Conservation (phyloP, 2,113 vertebrate species). For the Neotragus pygmaeus region DNA sequence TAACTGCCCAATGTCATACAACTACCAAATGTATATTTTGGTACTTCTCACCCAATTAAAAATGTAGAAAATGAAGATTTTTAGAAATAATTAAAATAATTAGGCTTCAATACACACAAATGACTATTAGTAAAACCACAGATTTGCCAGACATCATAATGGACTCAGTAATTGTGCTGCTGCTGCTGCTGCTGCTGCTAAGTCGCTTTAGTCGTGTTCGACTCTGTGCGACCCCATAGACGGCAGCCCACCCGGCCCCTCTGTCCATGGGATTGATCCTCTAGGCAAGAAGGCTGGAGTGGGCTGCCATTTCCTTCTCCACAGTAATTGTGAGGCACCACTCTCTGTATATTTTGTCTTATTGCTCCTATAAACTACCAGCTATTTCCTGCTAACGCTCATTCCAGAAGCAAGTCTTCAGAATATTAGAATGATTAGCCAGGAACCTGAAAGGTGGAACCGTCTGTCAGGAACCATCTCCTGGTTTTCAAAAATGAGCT, state of each 20-base stretch:
- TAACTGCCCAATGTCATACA: not conserved
- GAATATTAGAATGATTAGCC: not conserved
- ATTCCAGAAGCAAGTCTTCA: not conserved
- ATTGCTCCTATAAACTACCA: not conserved
- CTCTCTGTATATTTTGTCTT: not conserved
- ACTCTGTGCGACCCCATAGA: not conserved
- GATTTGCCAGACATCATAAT: not conserved
- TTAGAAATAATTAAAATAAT: not conserved
- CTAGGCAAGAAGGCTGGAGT: not conserved
- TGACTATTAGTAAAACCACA: not conserved
- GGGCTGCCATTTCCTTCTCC: not conserved
- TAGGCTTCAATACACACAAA: not conserved
- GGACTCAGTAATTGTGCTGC: not conserved
- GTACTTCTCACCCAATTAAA: not conserved
- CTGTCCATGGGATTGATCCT: not conserved
- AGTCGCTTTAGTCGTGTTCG: not conserved
- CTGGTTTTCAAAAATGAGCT: not conserved
- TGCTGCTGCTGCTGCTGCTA: too few species aligned
- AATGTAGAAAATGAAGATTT: not conserved
- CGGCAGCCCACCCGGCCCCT: not conserved
- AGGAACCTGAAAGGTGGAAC: not conserved
- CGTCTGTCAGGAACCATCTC: not conserved
- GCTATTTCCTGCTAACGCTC: not conserved
- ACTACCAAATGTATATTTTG: not conserved
- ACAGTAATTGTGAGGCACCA: not conserved